Conservation (phyloP, 2,888 invertebrate genomes). For the Hirudinaria manillensis region DNA sequence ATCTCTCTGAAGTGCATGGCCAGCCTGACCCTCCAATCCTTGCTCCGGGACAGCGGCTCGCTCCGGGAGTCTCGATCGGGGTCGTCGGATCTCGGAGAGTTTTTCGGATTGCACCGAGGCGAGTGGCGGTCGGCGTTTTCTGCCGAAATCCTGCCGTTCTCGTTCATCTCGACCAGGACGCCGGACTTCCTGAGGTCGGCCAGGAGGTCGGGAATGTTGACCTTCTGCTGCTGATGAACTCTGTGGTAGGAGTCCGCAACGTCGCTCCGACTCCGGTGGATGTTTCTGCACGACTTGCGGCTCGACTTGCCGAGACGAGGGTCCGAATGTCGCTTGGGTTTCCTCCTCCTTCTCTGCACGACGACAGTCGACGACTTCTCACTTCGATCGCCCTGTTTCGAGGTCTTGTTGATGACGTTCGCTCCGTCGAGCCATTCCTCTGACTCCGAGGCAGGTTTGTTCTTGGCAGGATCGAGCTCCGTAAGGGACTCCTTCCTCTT, state of each 20-base stretch:
- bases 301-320: conserved; percentile 5
- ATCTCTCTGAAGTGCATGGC: not conserved
- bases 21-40: not conserved
- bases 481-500: not conserved
- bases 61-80: not conserved
- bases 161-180: not conserved
- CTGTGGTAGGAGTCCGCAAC: not conserved
- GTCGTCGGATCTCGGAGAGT: not conserved
- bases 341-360: conserved; percentile 4
- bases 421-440: too few relatives aligned
- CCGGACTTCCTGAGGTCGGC: not conserved
- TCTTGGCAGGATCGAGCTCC: not conserved
- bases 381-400: not conserved
- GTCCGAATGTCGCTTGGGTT: not conserved
- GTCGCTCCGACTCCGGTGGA: conserved; percentile 23
- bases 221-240: not conserved
- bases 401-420: not conserved
- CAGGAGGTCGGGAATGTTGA: not conserved
- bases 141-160: not conserved
- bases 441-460: too few relatives aligned
- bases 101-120: not conserved
- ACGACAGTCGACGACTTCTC: not conserved
- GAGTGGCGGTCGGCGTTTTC: not conserved
- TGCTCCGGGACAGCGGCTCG: not conserved
- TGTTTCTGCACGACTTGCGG: not conserved